phyloP scores from a whole-genome alignment of 2,797 vertebrate genomes.

The Sitta carolinensis region DNA sequence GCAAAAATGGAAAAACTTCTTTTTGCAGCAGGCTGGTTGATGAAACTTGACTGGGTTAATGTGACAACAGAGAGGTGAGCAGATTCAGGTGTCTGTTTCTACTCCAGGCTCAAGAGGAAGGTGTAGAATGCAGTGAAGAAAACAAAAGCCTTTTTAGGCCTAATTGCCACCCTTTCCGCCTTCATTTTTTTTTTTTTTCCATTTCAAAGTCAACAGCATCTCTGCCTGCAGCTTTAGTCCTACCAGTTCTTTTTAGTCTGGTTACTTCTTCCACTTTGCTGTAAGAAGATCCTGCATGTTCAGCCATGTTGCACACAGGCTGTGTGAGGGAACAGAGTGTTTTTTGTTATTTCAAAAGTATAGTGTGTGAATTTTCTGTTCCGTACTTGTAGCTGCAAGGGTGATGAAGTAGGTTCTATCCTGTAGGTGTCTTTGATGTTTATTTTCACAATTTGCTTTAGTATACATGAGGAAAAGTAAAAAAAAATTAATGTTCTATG shows the following conservation, averaged over 20 bases:
- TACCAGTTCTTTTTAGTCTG: not conserved
- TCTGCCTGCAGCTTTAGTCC: not conserved
- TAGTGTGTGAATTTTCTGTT: not conserved
- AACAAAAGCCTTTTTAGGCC: not conserved
- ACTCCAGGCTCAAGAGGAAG: not conserved
- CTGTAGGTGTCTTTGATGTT: not conserved
- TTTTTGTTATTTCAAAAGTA: not conserved
- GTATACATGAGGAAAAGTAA: not conserved
- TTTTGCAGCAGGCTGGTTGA: not conserved
- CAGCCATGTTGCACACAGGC: not conserved
- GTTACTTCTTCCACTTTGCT: not conserved
- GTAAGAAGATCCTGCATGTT: not conserved
- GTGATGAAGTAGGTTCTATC: not conserved
- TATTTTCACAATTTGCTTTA: not conserved
- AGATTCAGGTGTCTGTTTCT: not conserved
- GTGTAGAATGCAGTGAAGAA: not conserved
- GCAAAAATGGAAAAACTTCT: not conserved
- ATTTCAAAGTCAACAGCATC: not conserved
- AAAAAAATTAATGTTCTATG: not conserved
- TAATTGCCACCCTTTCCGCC: not conserved
- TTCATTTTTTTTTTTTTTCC: not conserved
- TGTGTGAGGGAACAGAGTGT: not conserved
- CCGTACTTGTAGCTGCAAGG: not conserved
- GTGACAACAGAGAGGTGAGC: not conserved
- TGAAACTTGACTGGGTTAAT: not conserved